A percentile compares a stretch with the other conserved stretches of the same genome.
phyloP scores from a whole-genome alignment of 2,888 invertebrate genomes.

The Hirudinaria manillensis region DNA sequence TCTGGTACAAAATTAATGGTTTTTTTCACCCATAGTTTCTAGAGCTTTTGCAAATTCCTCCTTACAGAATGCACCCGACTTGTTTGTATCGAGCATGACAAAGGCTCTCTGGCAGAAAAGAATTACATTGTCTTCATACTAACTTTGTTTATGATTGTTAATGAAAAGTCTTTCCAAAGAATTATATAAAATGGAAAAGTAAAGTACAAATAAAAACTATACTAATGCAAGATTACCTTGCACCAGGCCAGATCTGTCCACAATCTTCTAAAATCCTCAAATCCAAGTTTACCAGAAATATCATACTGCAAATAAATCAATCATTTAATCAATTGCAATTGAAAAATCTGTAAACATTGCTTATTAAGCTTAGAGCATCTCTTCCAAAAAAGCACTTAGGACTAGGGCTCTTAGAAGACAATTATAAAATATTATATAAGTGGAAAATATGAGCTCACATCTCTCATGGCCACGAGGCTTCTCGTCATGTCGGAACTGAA shows the following conservation, averaged over 20 bases:
- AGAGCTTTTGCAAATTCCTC: conserved; percentile 31
- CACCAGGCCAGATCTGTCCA: conserved; percentile 35
- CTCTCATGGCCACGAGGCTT: conserved; percentile 87
- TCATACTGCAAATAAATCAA: conserved; percentile 32
- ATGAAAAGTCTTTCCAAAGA: background rate
- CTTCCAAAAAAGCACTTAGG: too few relatives aligned
- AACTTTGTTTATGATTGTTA: background rate
- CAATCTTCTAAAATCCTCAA: conserved; percentile 34
- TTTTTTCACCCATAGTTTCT: conserved; percentile 20
- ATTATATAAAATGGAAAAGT: too few relatives aligned
- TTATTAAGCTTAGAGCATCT: background rate
- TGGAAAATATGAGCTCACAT: conserved; percentile 56
- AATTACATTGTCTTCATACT: background rate
- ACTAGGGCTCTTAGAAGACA: too few relatives aligned
- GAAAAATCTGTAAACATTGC: background rate
- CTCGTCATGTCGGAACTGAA: conserved; percentile 84
- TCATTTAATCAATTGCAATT: background rate
- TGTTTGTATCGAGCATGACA: conserved; percentile 24
- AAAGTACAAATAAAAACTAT: too few relatives aligned
- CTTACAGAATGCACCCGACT: conserved; percentile 25
- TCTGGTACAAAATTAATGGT: too few relatives aligned
- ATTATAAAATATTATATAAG: too few relatives aligned
- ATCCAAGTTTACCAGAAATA: conserved; percentile 37
- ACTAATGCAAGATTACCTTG: conserved; percentile 28
- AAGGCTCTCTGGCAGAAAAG: conserved; percentile 27